Base-by-base conservation (phyloP, 2,888 invertebrate species). In the Drosophila setosimentum region DNA sequence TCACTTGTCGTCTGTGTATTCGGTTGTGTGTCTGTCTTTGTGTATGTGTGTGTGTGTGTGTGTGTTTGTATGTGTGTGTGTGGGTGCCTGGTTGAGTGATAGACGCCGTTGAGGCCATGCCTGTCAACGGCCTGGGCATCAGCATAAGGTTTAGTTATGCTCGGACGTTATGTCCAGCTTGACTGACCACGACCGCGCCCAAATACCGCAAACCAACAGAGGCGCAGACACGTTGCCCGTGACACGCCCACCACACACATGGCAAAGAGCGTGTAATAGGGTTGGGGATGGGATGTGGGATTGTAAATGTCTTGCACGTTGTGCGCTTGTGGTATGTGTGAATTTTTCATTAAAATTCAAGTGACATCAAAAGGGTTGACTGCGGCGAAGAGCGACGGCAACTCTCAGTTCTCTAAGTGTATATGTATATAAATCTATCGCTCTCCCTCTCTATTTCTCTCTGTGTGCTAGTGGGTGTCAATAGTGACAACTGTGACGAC, bases 271-370 rank as follows among this genome's bases (percentile, higher is more conserved):
- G 24, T 24, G 24, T 45, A 24, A 42, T 67, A 65, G 64, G 29
- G 27, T 1, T 59, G 24, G 1, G 11, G 29, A 11, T 16, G 51
- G 24, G 16, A 35, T 3, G 5, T 0, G 6, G 33, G 2, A 42
- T 61, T 65, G 24, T 50, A 48, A 40, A 68, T 68, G 69, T 75
- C 82, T 76, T 88, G 89, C 79, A 77, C 80, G 68, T 67, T 74
- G 78, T 75, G 68, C 91, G 87, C 89, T 82, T 90, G 87, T 90
- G 89, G 89, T 77, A 88, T 90, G 80, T 90, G 88, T 83, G 88
- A 88, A 85, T 81, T 90, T 90, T 90, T 91, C 91, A 90, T 91
- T 90, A 90, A 90, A 90, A 90, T 91, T 83, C 91, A 85, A 91
- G 89, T 78, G 84, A 90, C 91, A 91, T 91, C 91, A 91, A 91